Base-by-base conservation (phyloP, 2,888 invertebrate species). In the Netelia inedita region DNA sequence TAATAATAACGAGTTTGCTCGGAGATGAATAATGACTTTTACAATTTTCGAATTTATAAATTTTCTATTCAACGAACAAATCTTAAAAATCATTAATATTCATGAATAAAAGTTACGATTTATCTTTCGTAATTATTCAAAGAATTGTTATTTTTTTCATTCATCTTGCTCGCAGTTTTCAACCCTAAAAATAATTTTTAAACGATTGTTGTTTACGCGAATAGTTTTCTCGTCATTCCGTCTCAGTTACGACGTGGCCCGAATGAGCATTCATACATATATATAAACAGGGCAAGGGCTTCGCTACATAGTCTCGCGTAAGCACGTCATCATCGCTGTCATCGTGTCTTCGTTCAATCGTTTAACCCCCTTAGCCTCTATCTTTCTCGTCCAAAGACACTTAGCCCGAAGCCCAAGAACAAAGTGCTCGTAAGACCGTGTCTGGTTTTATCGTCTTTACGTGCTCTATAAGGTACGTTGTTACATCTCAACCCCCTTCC, bases 361-460 rank as follows among this genome's bases (percentile, higher is more conserved):
- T 81, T 79, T 72, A 79, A 82, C 35, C 69, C 53, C 65, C 79
- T 53, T 28, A 63, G 9, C 41, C 35, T 46, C 65, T 19, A 16
- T 66, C 57, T 55, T 41, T 21, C 55, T 41, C 59, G 50, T 59
- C 61, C 79, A 71, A 82, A 75, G 85, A 69, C 65, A 81, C 83
- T 73, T 79, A 71, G 65, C 69, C 28, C 68, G 72, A 76, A 85
- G 76, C 73, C 79, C 61, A 76, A 66, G 69, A 81, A 57, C 71
- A 79, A 85, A 79, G 79, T 82, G 79, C 65, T 82, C 81, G 74
- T 65, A 75, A 74, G 71, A 82, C 81, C 68, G 21, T 75, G 73
- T 59, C 69, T 73, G 78, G 74, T 85, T 82, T 82, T 82, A 82
- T 82, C 79, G 79, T 82, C 74, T 65, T 35, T 78, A 43, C 72